These are phyloP conservation scores for Psix sp. DNA, from an alignment of 1,140 invertebrate species.

Conservation along the genomic window DNA sequence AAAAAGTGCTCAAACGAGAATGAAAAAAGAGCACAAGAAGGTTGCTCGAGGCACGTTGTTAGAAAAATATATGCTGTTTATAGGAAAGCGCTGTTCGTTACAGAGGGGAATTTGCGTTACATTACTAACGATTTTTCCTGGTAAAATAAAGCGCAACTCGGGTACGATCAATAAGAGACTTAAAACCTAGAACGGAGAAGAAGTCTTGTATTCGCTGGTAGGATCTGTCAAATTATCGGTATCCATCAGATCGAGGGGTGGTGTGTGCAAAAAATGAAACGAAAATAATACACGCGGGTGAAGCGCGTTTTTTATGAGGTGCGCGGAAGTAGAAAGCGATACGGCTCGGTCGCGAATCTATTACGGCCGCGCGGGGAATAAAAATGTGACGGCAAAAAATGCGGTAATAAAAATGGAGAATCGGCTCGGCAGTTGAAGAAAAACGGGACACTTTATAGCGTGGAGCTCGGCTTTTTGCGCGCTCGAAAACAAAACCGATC, in stretches of 20 bases:
- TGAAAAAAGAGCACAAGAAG: slow-evolving; percentile 21
- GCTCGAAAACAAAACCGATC: slow-evolving; percentile 27
- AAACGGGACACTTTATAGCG: slow-evolving; percentile 33
- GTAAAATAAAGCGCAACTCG: not conserved
- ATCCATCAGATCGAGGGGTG: too few relatives aligned
- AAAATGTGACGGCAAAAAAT: slow-evolving; percentile 27
- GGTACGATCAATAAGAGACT: not conserved
- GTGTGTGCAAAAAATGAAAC: too few relatives aligned
- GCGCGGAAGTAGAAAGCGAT: too few relatives aligned
- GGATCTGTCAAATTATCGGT: too few relatives aligned
- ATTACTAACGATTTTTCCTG: slow-evolving; percentile 23
- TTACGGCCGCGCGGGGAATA: not conserved
- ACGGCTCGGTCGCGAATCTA: too few relatives aligned
- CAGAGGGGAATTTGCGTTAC: slow-evolving; percentile 21
- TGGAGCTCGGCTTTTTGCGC: slow-evolving; percentile 5
- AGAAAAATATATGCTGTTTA: slow-evolving; percentile 11
- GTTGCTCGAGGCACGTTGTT: slow-evolving; percentile 8
- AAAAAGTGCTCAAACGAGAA: slow-evolving; percentile 25
- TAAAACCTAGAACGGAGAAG: not conserved
- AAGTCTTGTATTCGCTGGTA: too few relatives aligned
- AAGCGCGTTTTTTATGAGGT: too few relatives aligned
- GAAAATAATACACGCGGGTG: too few relatives aligned
- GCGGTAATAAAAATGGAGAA: slow-evolving; percentile 36
- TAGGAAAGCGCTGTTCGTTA: slow-evolving; percentile 8
- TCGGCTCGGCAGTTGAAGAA: slow-evolving; percentile 19